Evolutionary conservation across 2,888 invertebrate genomes (phyloP), one percentile per base, ranked within the genome.

Genomic region (Nymphalis polychloros): DNA sequence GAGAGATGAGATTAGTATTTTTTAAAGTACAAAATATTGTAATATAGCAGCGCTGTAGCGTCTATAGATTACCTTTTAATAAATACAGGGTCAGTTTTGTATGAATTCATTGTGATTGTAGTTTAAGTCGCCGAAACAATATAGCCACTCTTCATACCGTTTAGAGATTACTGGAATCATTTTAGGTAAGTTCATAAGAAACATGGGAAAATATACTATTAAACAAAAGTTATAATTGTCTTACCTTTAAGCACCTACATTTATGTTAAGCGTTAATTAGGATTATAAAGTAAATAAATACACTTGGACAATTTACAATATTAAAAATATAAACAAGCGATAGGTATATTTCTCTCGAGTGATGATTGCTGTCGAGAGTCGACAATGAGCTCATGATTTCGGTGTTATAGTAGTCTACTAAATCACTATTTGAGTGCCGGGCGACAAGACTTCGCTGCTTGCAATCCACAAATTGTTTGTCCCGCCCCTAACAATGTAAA

Each of bases 61-160:
- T 84, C 84, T 86, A 84, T 90, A 90, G 89, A 88, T 85, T 87
- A 88, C 85, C 85, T 87, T 88, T 84, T 86, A 89, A 87, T 88
- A 86, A 85, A 91, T 91, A 92, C 92, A 92, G 92, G 92, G 92
- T 92, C 92, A 87, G 90, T 92, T 92, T 92, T 92, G 90, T 92
- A 92, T 91, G 89, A 91, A 90, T 90, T 89, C 90, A 91, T 90
- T 92, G 92, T 92, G 92, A 92, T 92, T 89, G 91, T 92, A 92
- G 92, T 86, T 86, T 92, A 92, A 92, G 90, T 85, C 88, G 87
- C 85, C 80, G 85, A 81, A 79, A 83, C 84, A 82, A 87, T 83
- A 83, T 83, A 81, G 85, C 83, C 88, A 55, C 55, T 55, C 88
- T 90, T 89, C 88, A 86, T 84, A 87, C 86, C 80, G 86, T 88